These are phyloP conservation scores for Merops nubicus DNA, from an alignment of 2,113 vertebrate genomes.

Conservation along the genomic window DNA sequence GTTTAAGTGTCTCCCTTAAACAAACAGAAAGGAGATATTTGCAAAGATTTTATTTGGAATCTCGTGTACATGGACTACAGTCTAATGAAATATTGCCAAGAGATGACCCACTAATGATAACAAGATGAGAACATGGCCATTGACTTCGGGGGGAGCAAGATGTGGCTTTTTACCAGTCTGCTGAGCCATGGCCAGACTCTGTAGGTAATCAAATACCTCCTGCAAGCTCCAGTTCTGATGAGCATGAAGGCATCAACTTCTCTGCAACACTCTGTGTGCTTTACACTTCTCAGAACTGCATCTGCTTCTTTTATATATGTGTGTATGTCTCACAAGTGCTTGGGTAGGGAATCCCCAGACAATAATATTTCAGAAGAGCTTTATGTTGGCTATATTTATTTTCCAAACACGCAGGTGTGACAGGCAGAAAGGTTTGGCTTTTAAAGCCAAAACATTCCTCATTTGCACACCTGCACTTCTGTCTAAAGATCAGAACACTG, in stretches of 20 bases:
- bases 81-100: neutral
- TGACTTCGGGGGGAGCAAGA: neutral
- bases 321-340: neutral
- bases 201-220: neutral
- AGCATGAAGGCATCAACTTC: neutral
- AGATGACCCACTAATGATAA: neutral
- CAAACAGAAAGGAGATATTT: neutral
- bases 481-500: neutral
- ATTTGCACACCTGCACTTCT: conserved; percentile 40
- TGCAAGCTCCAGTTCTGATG: neutral
- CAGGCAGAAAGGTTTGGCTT: neutral
- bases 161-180: neutral
- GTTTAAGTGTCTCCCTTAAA: neutral
- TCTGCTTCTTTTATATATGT: neutral
- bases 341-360: neutral
- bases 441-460: neutral
- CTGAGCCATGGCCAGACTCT: neutral
- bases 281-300: neutral
- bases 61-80: neutral
- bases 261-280: neutral
- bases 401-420: neutral
- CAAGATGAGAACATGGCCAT: neutral
- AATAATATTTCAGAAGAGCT: neutral
- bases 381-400: neutral
- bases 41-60: neutral